phyloP scores from a whole-genome alignment of 2,888 invertebrate genomes.

The Elegia similella region DNA sequence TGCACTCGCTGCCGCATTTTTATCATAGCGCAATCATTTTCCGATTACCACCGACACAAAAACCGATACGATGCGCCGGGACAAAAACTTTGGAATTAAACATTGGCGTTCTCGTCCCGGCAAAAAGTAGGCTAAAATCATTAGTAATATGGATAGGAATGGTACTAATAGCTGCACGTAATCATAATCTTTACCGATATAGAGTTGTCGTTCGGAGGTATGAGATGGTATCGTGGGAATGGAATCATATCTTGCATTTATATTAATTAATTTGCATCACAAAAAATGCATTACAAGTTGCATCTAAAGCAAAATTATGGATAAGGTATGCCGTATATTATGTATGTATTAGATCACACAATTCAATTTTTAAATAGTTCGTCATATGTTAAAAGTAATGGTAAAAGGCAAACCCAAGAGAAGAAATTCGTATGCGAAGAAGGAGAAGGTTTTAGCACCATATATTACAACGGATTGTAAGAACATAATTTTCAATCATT shows the following conservation, averaged over 20 bases:
- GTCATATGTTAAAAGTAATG: no score
- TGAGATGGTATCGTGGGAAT: conserved; percentile 12
- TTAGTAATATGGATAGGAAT: not conserved
- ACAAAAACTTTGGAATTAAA: conserved; percentile 6
- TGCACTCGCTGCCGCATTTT: conserved; percentile 3
- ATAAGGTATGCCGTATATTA: no score
- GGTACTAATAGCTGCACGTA: not conserved
- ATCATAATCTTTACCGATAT: conserved; percentile 2
- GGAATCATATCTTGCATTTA: not conserved
- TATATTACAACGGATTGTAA: no score
- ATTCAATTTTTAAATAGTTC: no score
- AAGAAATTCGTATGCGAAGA: no score
- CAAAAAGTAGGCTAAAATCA: conserved; percentile 4
- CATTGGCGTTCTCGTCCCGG: not conserved
- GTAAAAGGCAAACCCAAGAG: no score
- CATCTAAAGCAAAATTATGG: no score
- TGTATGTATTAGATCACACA: no score
- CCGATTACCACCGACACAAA: conserved; percentile 5
- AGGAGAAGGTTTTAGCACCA: no score
- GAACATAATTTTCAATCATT: no score
- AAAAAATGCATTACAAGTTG: not conserved
- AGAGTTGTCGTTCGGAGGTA: not conserved
- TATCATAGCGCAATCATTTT: conserved; percentile 9
- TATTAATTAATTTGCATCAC: not conserved
- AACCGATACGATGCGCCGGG: not conserved